These are phyloP conservation scores for Anhinga anhinga DNA, from an alignment of 2,113 vertebrate genomes.

Conservation along the genomic window DNA sequence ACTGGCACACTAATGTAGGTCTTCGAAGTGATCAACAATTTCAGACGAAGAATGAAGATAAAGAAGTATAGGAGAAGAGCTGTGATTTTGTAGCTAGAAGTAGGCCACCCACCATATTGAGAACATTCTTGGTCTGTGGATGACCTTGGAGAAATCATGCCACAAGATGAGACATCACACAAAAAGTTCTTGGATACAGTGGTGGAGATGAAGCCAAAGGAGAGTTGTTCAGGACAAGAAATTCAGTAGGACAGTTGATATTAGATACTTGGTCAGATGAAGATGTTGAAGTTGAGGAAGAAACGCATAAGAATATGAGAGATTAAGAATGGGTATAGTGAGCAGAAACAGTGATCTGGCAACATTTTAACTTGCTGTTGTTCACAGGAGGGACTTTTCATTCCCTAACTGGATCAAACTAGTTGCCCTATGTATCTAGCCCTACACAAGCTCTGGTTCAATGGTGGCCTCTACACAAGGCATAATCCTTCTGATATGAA, in stretches of 20 bases:
- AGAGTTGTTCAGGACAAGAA: not conserved
- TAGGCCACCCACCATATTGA: not conserved
- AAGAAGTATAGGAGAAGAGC: not conserved
- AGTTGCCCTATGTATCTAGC: not conserved
- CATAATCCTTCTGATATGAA: not conserved
- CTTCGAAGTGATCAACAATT: not conserved
- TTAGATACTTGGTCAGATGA: not conserved
- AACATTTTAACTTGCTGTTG: not conserved
- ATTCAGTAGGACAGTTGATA: not conserved
- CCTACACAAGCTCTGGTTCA: not conserved
- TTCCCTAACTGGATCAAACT: not conserved
- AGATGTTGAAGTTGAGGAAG: not conserved
- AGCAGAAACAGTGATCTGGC: not conserved
- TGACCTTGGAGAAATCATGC: not conserved
- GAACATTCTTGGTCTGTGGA: not conserved
- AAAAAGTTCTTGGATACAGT: not conserved
- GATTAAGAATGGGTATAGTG: not conserved
- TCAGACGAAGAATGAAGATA: not conserved
- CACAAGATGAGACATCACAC: not conserved
- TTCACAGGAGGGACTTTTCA: not conserved
- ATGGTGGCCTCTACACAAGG: not conserved
- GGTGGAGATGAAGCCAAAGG: not conserved
- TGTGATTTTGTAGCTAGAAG: not conserved
- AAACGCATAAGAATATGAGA: not conserved
- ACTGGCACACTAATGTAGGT: not conserved